phyloP scores from a whole-genome alignment of 1,140 invertebrate genomes.

The Drosophila pruinosa region DNA sequence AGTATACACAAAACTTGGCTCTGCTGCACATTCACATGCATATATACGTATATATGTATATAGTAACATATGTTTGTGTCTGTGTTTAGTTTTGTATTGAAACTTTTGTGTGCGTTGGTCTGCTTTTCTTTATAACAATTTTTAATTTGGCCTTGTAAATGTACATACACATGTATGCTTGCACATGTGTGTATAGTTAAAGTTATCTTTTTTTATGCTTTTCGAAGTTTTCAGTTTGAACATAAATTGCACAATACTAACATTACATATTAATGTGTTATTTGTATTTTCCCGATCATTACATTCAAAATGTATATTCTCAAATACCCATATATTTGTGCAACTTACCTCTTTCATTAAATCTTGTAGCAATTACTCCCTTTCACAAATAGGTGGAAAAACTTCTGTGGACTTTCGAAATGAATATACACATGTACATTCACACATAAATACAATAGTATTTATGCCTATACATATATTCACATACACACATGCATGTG shows the following conservation, averaged over 20 bases:
- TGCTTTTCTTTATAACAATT: constrained; percentile 73
- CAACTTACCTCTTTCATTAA: constrained; percentile 72
- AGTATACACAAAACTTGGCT: constrained; percentile 62
- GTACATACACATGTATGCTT: not conserved
- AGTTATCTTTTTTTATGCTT: not conserved
- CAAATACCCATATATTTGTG: not conserved
- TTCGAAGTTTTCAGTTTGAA: not conserved
- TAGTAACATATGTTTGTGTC: constrained; percentile 1
- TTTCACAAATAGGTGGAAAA: constrained; percentile 54
- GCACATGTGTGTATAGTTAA: not conserved
- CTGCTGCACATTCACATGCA: constrained; percentile 36
- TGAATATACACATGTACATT: constrained; percentile 16
- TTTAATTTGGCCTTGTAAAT: constrained; percentile 65
- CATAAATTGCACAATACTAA: not conserved
- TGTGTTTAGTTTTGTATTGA: constrained; percentile 39
- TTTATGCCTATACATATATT: not conserved
- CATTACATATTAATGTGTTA: not conserved
- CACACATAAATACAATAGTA: constrained; percentile 6
- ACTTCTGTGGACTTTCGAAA: constrained; percentile 43
- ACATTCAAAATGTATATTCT: not conserved
- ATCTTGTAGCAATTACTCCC: constrained; percentile 48
- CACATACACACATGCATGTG: constrained; percentile 3
- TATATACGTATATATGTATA: not conserved
- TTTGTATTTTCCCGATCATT: not conserved
- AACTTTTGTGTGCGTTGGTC: constrained; percentile 37